Base-by-base conservation (phyloP, 1,140 invertebrate species). In the Drosophila kikkawai region DNA sequence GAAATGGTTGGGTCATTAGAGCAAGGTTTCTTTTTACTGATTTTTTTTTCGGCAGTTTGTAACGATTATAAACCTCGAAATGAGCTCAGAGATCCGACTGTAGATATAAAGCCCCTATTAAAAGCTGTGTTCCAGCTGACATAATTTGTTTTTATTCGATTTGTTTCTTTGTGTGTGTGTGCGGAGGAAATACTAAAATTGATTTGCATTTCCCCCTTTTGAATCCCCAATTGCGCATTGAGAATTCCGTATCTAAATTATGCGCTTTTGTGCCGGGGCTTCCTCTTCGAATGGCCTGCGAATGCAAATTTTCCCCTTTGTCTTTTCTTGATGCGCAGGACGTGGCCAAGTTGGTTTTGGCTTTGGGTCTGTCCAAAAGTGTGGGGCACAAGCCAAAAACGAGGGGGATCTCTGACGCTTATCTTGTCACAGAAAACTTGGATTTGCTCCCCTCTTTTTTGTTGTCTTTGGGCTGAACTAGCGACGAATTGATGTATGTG, bases 181-280 rank as follows among this genome's bases (percentile, higher is more conserved):
- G 36, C 13, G 22, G 53, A 56, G 53, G 36, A 56, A 59, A 56
- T 41, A 50, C 70, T 73, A 45, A 36, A 37, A 65, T 74, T 80
- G 71, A 82, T 80, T 83, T 80, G 75, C 60, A 83, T 82, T 80
- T 82, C 66, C 50, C 68, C 34, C 37, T 77, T 53, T 87, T 82
- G 68, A 36, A 53, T 75, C 78, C 53, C 17, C 57, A 70, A 85
- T 80, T 73, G 76, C 19, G 51, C 42, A 75, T 83, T 80, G 75
- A 64, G 81, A 84, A 80, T 85, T 74, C 76, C 77, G 78, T 75
- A 79, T 75, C 68, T 79, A 88, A 88, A 88, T 69, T 88, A 88
- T 88, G 63, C 84, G 61, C 48, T 56, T 56, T 56, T 56, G 53
- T 26, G 53, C 34, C 60, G 22, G 48, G 59, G 26, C 61, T 53